Conservation (phyloP, 1,140 invertebrate genomes). For the Homarus americanus region DNA sequence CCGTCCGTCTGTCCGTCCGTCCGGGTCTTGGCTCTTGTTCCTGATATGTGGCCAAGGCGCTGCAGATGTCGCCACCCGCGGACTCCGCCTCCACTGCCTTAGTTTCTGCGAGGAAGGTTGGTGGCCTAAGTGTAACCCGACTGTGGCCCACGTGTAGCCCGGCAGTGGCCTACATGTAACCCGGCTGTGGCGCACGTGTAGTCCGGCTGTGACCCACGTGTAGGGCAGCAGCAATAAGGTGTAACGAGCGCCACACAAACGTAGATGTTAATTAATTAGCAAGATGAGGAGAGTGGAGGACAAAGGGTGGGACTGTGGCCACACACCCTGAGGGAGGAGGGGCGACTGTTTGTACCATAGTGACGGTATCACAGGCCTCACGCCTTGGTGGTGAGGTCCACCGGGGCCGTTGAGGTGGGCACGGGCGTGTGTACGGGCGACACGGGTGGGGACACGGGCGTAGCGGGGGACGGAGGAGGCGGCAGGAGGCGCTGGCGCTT, state of each 20-base stretch:
- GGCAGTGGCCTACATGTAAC: too few relatives aligned
- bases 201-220: too few relatives aligned
- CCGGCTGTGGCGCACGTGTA: too few relatives aligned
- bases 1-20: neutral
- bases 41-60: neutral
- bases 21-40: neutral
- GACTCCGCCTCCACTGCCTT: neutral
- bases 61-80: neutral
- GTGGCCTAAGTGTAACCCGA: neutral
- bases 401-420: conserved; percentile 57
- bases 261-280: too few relatives aligned
- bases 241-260: too few relatives aligned
- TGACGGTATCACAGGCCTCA: conserved; percentile 25
- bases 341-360: conserved; percentile 1
- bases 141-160: too few relatives aligned
- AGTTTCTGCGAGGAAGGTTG: neutral
- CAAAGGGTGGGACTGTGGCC: too few relatives aligned
- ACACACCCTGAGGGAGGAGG: neutral
- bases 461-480: conserved; percentile 40
- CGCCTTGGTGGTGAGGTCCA: conserved; percentile 72
- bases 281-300: too few relatives aligned
- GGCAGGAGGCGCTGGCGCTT: conserved; percentile 66
- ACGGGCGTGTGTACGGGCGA: conserved; percentile 50
- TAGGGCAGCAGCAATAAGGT: too few relatives aligned
- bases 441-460: conserved; percentile 63